These are phyloP conservation scores for Pseudococcus viburni DNA, from an alignment of 2,888 invertebrate species.

Conservation along the genomic window DNA sequence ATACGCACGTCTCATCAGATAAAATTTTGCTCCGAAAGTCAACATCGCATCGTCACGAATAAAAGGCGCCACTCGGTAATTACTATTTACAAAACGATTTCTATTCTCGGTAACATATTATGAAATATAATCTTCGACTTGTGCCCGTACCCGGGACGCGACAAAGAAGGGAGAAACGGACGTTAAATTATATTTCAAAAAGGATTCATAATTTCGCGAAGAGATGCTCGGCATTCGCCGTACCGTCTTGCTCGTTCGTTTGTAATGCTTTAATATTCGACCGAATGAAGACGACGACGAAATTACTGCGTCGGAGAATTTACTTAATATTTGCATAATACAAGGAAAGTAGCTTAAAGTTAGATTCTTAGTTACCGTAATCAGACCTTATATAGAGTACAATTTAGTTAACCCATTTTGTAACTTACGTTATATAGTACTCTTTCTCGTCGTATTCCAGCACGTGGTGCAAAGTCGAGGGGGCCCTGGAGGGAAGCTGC, in stretches of 20 bases:
- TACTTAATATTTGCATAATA: constrained; percentile 50
- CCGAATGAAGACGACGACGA: constrained; percentile 30
- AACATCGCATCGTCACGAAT: constrained; percentile 11
- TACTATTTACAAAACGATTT: constrained; percentile 48
- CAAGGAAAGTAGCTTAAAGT: constrained; percentile 52
- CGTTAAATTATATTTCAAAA: constrained; percentile 30
- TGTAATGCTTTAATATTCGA: constrained; percentile 42
- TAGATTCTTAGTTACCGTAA: constrained; percentile 37
- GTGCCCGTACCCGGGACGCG: not conserved
- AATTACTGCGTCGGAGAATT: constrained; percentile 47
- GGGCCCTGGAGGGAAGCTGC: not conserved
- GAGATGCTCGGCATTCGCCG: not conserved
- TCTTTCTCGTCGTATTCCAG: too few relatives aligned
- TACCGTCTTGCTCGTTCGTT: not conserved
- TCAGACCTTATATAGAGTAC: constrained; percentile 21
- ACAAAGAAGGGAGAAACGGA: not conserved
- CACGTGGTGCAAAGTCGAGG: not conserved
- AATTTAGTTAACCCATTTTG: constrained; percentile 21
- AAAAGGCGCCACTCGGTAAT: constrained; percentile 38
- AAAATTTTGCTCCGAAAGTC: constrained; percentile 26
- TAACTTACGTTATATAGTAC: not conserved
- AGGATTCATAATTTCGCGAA: constrained; percentile 17
- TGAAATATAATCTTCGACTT: constrained; percentile 37
- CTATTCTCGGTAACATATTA: constrained; percentile 29
- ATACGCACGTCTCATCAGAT: constrained; percentile 44